These are phyloP conservation scores for Gymnothorax javanicus DNA, from an alignment of 2,797 vertebrate genomes.

Conservation along the genomic window DNA sequence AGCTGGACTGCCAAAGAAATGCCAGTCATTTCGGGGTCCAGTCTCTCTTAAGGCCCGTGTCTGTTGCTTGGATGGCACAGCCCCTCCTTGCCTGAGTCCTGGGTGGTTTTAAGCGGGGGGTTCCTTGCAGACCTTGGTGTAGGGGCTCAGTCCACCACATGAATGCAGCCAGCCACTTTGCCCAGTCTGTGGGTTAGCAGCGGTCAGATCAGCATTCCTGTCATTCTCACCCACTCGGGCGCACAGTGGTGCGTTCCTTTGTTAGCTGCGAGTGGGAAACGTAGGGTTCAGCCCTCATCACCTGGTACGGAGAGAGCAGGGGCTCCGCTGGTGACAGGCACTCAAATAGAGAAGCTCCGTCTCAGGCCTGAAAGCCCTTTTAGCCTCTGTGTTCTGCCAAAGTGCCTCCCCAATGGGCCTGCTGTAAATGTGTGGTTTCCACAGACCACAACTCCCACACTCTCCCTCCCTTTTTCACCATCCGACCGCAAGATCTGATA, in stretches of 20 bases:
- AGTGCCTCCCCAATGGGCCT: not conserved
- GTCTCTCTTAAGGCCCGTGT: not conserved
- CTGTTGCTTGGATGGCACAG: not conserved
- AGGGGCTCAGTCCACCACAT: not conserved
- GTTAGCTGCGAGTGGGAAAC: constrained; percentile 23
- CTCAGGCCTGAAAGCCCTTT: not conserved
- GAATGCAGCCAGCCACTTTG: not conserved
- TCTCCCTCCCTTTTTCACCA: not conserved
- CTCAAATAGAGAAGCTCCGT: not conserved
- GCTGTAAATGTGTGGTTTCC: constrained; percentile 10
- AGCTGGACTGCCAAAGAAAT: not conserved
- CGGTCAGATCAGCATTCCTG: constrained; percentile 33
- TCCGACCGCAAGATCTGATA: not conserved
- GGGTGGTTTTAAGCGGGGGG: not conserved
- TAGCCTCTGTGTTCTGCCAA: not conserved
- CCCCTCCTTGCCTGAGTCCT: not conserved
- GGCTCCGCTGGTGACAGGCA: not conserved
- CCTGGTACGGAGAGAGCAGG: not conserved
- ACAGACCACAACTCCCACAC: not conserved
- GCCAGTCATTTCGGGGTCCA: not conserved
- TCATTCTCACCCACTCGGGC: constrained; percentile 21
- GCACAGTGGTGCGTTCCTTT: constrained; percentile 26
- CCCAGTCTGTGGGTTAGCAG: constrained; percentile 34
- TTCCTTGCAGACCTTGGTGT: not conserved
- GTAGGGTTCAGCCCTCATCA: constrained; percentile 6